Base-by-base conservation (phyloP, 1,140 invertebrate genomes). In the Magallana gigas region DNA sequence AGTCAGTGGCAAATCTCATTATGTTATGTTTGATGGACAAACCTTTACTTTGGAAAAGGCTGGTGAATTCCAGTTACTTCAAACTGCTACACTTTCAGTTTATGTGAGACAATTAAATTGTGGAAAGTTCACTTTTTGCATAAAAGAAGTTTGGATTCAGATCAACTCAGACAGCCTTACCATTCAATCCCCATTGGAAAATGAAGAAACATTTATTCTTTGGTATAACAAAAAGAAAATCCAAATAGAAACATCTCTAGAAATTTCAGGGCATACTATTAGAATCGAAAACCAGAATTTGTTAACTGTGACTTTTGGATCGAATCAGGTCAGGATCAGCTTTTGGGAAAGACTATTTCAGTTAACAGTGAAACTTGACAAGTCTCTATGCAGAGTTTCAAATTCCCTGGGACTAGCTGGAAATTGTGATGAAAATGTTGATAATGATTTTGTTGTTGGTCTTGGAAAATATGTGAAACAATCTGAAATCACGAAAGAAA, bases 11-110 rank as follows among this genome's bases (percentile, higher is more conserved):
- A 64, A 88, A 29, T 86, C 88, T 57, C 87, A 90, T 68, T 83
- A 88, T 58, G 85, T 89, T 64, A 90, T 91, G 88, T 91, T 92
- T 88, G 91, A 92, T 82, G 91, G 91, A 56, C 90, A 92, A 64
- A 84, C 88, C 3, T 91, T 83, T 60, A 58, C 59, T 57, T 62
- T 92, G 16, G 83, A 86, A 56, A 89, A 56, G 14, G 60, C 86
- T 12, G 88, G 91, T 57, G 88, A 90, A 80, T 90, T 88, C 64
- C 23, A 88, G 1, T 57, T 91, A 23, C 8, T 86, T 7, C n/a
- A 86, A 36, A 86, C 59, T n/a, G 8, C 29, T 16, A 60, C 60
- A 7, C 23, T 89, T 7, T 59, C 48, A 14, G 81, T 87, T 7
- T 87, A 89, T 16, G 80, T 85, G 0, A 85, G 88, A 76, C 84